Evolutionary conservation across 2,113 vertebrate species (phyloP).

Genomic region (Syrmaticus mikado): DNA sequence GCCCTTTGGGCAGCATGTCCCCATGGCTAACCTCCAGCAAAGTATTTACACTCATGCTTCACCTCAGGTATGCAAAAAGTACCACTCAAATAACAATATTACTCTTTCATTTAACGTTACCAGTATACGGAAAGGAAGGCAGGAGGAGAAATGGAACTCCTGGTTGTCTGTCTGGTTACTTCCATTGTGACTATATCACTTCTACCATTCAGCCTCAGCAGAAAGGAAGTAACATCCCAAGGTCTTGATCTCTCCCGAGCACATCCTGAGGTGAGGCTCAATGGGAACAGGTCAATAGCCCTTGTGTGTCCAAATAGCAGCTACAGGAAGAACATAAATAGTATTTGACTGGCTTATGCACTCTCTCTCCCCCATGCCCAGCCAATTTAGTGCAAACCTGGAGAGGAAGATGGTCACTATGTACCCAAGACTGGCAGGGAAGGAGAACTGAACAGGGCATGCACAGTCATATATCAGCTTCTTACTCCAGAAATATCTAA

Average conservation of each 20-base stretch:
- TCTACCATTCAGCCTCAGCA: not conserved
- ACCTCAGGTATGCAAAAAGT: not conserved
- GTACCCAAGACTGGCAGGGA: not conserved
- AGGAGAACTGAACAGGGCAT: not conserved
- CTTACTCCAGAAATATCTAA: not conserved
- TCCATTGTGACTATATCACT: not conserved
- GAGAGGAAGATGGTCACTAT: not conserved
- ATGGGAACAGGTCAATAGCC: not conserved
- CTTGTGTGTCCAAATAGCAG: slow-evolving; percentile 22
- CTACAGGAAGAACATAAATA: slow-evolving; percentile 28
- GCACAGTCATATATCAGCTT: not conserved
- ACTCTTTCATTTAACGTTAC: not conserved
- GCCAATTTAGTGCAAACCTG: not conserved
- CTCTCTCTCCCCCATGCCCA: not conserved
- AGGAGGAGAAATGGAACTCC: not conserved
- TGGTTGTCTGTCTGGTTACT: not conserved
- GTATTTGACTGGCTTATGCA: slow-evolving; percentile 3
- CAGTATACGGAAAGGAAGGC: not conserved
- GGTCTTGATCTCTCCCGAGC: not conserved
- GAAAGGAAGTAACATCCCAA: not conserved
- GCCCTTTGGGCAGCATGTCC: not conserved
- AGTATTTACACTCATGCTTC: not conserved
- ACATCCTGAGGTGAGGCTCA: fast-evolving
- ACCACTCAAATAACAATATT: not conserved
- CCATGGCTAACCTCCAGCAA: not conserved